These are phyloP conservation scores for Ondatra zibethicus DNA, from an alignment of 2,113 vertebrate genomes.

Conservation along the genomic window DNA sequence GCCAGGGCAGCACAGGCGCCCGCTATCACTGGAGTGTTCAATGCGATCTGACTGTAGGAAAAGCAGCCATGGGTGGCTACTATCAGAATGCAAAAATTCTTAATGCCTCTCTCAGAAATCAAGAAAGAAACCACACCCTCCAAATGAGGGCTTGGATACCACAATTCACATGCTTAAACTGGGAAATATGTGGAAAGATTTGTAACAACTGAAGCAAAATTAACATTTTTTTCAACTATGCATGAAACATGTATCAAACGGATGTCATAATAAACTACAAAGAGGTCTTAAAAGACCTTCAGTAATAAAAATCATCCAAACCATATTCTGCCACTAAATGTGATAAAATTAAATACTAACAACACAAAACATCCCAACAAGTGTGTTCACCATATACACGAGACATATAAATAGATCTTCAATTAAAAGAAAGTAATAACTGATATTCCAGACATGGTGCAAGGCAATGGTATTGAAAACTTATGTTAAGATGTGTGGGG, in stretches of 20 bases:
- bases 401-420: slow-evolving; percentile 11
- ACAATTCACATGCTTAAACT: slow-evolving; percentile 43
- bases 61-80: neutral
- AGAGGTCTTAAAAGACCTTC: slow-evolving; percentile 20
- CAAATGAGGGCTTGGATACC: neutral
- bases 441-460: neutral
- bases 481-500: neutral
- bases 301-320: slow-evolving; percentile 17
- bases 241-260: neutral
- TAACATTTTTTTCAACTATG: slow-evolving; percentile 44
- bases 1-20: neutral
- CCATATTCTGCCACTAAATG: neutral
- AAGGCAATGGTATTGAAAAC: neutral
- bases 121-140: neutral
- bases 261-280: neutral
- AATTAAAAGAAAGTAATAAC: slow-evolving; percentile 49
- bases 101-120: slow-evolving; percentile 8
- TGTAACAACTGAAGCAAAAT: slow-evolving; percentile 38
- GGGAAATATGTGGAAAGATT: slow-evolving; percentile 54
- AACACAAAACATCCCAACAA: slow-evolving; percentile 59
- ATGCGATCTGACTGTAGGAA: neutral
- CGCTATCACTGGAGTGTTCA: neutral
- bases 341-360: slow-evolving; percentile 41
- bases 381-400: neutral
- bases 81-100: neutral